Evolutionary conservation across 2,888 invertebrate species (phyloP).

Genomic region (Apamea monoglypha): DNA sequence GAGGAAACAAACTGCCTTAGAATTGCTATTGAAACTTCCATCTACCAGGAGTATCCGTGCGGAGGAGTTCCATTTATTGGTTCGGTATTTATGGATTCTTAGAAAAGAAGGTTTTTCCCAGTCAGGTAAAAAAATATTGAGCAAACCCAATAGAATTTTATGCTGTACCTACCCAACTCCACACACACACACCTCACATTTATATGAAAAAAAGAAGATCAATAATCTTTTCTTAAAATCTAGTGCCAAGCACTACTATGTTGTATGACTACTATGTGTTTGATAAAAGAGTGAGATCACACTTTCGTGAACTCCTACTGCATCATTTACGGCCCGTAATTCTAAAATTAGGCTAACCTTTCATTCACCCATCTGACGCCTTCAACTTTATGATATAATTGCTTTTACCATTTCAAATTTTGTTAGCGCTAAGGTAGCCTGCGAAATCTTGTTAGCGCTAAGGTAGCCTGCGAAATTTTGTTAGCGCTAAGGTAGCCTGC

Average conservation of each 20-base stretch:
- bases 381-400: background rate
- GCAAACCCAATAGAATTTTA: background rate
- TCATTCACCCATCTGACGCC: background rate
- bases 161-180: background rate
- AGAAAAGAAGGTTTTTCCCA: background rate
- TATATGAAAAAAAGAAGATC: background rate
- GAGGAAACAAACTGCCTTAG: conserved; percentile 18
- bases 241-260: too few relatives aligned
- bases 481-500: background rate
- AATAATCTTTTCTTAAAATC: background rate
- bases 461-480: background rate
- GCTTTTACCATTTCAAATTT: background rate
- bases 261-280: background rate
- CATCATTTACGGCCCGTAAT: background rate
- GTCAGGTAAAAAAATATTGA: background rate
- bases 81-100: background rate
- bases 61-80: background rate
- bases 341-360: background rate
- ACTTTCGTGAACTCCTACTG: background rate
- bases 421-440: background rate
- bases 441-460: background rate
- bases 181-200: background rate
- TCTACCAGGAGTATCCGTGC: background rate
- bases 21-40: conserved; percentile 23
- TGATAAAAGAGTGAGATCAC: background rate